phyloP scores from a whole-genome alignment of 2,113 vertebrate genomes.

The Chaetodon auriga region DNA sequence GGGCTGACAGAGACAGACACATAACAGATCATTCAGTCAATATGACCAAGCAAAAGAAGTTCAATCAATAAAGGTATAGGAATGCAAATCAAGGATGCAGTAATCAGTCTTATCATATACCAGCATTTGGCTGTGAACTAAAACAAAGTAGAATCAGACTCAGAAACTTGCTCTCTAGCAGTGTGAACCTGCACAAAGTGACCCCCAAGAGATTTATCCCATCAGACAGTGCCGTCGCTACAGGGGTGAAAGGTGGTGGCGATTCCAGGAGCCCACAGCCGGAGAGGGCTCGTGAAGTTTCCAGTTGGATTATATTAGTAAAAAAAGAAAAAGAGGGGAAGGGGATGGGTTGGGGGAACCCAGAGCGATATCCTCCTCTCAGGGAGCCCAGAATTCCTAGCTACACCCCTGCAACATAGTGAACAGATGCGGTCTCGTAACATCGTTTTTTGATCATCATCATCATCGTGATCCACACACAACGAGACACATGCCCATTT shows the following conservation, averaged over 20 bases:
- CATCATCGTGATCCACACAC: constrained; percentile 38
- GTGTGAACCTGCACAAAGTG: constrained; percentile 38
- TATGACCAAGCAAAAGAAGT: constrained; percentile 77
- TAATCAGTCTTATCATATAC: constrained; percentile 65
- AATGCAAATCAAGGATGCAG: constrained; percentile 76
- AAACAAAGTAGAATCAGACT: constrained; percentile 43
- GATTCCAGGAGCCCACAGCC: constrained; percentile 31
- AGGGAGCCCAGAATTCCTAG: constrained; percentile 35
- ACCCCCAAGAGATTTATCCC: constrained; percentile 11
- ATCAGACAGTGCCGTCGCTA: constrained; percentile 41
- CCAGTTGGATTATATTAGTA: constrained; percentile 16
- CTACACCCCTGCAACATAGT: constrained; percentile 50
- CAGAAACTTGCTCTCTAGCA: constrained; percentile 47
- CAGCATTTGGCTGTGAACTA: constrained; percentile 66
- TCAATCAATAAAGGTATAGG: constrained; percentile 72
- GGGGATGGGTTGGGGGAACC: neutral
- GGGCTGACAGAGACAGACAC: constrained; percentile 59
- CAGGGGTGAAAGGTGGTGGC: constrained; percentile 40
- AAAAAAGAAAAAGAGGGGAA: neutral
- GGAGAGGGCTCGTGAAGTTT: constrained; percentile 31
- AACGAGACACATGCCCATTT: constrained; percentile 38
- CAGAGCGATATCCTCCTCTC: constrained; percentile 51
- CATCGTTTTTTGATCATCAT: constrained; percentile 22
- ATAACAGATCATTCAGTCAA: constrained; percentile 74
- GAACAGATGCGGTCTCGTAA: constrained; percentile 57